These are phyloP conservation scores for Cyphomyrus plagiostoma DNA, from an alignment of 2,113 vertebrate species.

Conservation along the genomic window DNA sequence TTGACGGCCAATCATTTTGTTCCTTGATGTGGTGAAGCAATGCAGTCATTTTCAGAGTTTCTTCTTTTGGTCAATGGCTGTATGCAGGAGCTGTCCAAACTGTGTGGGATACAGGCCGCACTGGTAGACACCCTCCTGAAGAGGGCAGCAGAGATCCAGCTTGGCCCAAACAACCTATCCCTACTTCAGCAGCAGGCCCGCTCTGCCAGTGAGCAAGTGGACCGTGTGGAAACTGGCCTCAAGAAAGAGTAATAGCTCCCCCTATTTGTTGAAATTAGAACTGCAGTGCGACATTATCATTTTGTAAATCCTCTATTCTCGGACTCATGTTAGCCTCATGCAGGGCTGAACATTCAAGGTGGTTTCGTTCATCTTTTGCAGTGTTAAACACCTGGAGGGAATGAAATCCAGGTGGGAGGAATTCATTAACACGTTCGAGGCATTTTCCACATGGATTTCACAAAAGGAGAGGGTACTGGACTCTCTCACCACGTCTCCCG, in stretches of 20 bases:
- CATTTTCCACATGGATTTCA: slow-evolving; percentile 81
- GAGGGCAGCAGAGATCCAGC: slow-evolving; percentile 81
- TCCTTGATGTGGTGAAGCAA: not conserved
- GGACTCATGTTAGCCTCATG: not conserved
- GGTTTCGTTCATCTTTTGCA: slow-evolving; percentile 44
- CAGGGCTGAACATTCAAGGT: not conserved
- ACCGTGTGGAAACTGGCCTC: slow-evolving; percentile 72
- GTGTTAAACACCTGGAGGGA: slow-evolving; percentile 82
- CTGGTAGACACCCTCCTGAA: slow-evolving; percentile 78
- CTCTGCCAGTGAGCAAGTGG: slow-evolving; percentile 76
- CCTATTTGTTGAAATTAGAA: not conserved
- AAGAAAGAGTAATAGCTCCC: slow-evolving; percentile 75
- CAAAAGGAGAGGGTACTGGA: slow-evolving; percentile 80
- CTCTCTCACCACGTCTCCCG: slow-evolving; percentile 63
- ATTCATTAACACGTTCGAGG: slow-evolving; percentile 79
- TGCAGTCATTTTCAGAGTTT: not conserved
- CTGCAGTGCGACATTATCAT: not conserved
- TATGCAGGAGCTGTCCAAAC: slow-evolving; percentile 75
- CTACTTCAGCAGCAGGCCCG: slow-evolving; percentile 72
- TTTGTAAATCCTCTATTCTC: not conserved
- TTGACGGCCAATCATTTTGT: not conserved
- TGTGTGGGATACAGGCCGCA: slow-evolving; percentile 69
- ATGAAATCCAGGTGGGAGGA: slow-evolving; percentile 84
- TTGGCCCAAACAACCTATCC: slow-evolving; percentile 76
- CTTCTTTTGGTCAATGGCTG: not conserved